Base-by-base conservation (phyloP, 2,888 invertebrate species). In the Atherix ibis region DNA sequence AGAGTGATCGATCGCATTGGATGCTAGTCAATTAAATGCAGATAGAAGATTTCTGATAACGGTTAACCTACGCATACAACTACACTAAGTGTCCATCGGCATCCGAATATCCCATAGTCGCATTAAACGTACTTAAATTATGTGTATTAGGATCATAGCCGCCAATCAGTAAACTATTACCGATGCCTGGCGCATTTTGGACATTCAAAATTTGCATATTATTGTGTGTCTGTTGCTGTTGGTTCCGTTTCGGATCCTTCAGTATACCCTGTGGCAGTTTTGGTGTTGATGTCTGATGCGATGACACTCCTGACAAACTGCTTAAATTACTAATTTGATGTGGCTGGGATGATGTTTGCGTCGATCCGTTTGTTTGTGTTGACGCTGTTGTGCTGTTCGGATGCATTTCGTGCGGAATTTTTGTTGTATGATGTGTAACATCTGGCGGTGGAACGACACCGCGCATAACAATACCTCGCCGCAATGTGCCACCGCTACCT, bases 221-320 rank as follows among this genome's bases (percentile, higher is more conserved):
- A 38, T 56, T 56, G 30, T 53, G 46, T 27, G 42, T 37, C 41
- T 66, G 66, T 45, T 59, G 35, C 62, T 63, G 2, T 48, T 70
- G 66, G 50, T 67, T 70, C 22, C 71, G 61, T 36, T 71, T 71
- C 3, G 72, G 70, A 53, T 72, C 72, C 48, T 73, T 73, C 5
- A 73, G 61, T 42, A 73, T 73, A 18, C 71, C 68, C 44, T 71
- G 72, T 0, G 73, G 73, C 40, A 71, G 70, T 47, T 70, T 71
- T 13, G 56, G 50, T 41, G 54, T 45, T 22, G 53, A 50, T 26
- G 49, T 45, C 31, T 40, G 44, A 36, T 32, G 50, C 34, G 41
- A 40, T 31, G 44, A 43, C 18, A 44, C 42, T 34, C 47, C 46
- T 31, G 47, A 45, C 35, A 44, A 41, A 39, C 40, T 45, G 35